A percentile compares a stretch with the other conserved stretches of the same genome.
Conservation (phyloP, 2,797 vertebrate genomes). For the Rachycentron canadum region DNA sequence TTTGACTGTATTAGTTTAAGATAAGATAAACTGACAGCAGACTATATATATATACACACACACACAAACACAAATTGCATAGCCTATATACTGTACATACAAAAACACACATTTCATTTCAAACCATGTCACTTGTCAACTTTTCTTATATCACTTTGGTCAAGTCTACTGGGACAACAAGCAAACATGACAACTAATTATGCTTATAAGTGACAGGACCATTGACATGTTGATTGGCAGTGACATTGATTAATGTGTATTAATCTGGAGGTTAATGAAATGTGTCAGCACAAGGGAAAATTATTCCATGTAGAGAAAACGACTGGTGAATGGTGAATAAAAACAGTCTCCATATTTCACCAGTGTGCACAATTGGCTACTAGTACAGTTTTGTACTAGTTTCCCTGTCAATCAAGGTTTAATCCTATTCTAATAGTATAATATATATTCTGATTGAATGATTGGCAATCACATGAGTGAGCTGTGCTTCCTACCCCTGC, state of each 20-base stretch:
- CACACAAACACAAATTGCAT: too few relatives aligned
- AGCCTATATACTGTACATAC: too few relatives aligned
- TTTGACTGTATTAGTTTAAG: too few relatives aligned
- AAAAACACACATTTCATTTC: too few relatives aligned
- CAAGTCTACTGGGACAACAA: too few relatives aligned
- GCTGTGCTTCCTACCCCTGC: conserved; percentile 16
- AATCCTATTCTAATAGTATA: conserved; percentile 43
- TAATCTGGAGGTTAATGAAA: not conserved
- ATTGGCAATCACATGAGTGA: conserved; percentile 61
- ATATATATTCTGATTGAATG: conserved; percentile 65
- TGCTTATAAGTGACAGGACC: not conserved
- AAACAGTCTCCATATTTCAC: not conserved
- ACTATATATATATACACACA: too few relatives aligned
- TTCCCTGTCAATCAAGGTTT: conserved; percentile 32
- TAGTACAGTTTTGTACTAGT: conserved; percentile 2
- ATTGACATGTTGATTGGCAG: not conserved
- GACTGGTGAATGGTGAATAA: not conserved
- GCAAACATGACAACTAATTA: too few relatives aligned
- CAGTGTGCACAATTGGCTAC: not conserved
- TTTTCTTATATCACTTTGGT: too few relatives aligned
- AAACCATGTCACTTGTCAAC: too few relatives aligned
- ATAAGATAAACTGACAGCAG: too few relatives aligned
- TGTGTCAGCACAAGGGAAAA: conserved; percentile 11
- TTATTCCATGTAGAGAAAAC: not conserved
- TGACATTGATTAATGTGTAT: not conserved